Conservation (phyloP, 1,140 invertebrate species). For the Acromyrmex heyeri region DNA sequence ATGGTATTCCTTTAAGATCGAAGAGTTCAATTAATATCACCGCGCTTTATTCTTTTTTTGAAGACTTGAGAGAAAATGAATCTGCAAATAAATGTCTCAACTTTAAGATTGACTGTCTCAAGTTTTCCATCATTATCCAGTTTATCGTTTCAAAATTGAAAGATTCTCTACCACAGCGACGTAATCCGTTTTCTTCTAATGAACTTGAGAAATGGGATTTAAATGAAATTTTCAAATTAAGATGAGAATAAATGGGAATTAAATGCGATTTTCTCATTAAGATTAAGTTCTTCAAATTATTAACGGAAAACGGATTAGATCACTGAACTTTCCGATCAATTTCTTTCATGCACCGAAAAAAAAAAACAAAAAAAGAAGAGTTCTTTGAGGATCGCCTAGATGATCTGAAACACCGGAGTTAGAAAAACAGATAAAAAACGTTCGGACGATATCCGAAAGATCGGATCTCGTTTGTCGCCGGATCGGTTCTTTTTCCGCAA, state of each 20-base stretch:
- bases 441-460: background rate
- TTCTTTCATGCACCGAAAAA: background rate
- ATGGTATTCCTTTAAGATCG: background rate
- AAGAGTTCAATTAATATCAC: background rate
- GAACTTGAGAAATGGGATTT: background rate
- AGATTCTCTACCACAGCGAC: background rate
- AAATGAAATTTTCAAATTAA: constrained; percentile 16
- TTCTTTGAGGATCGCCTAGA: background rate
- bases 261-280: constrained; percentile 6
- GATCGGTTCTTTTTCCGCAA: background rate
- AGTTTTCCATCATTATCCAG: background rate
- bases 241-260: background rate
- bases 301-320: background rate
- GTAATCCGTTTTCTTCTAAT: background rate
- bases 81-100: constrained; percentile 7
- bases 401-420: background rate
- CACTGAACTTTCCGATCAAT: background rate
- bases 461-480: background rate
- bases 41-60: background rate
- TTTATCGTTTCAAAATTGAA: background rate
- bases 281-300: background rate
- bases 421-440: background rate
- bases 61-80: background rate
- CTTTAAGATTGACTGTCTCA: background rate
- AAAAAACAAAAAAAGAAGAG: background rate